Percentiles rank a stretch among this genome's conserved stretches.
Evolutionary conservation across 2,113 vertebrate genomes (phyloP).

Genomic region (Microtus pennsylvanicus): DNA sequence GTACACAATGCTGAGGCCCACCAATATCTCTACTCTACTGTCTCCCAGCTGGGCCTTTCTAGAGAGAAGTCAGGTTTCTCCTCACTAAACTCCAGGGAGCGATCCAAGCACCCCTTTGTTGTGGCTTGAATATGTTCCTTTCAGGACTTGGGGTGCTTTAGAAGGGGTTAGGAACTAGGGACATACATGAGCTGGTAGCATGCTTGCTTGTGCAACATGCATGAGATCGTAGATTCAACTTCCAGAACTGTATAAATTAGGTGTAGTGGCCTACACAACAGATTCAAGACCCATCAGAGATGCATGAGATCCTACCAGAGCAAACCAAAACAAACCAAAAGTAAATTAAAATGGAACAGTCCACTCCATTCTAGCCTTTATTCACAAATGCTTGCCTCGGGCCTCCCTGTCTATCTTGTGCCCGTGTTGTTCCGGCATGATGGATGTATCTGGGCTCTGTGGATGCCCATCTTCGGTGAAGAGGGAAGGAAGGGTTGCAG

Average conservation of each 20-base stretch:
- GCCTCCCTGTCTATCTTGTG: neutral
- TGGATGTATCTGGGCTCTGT: too few species aligned
- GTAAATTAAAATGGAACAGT: neutral
- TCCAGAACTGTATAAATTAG: neutral
- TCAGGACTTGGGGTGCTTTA: neutral
- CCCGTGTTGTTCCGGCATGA: neutral
- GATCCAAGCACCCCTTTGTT: too few species aligned
- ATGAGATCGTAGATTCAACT: neutral
- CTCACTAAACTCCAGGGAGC: neutral
- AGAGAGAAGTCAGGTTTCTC: neutral
- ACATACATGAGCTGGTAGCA: neutral
- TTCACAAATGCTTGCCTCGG: neutral
- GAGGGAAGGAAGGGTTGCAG: too few species aligned
- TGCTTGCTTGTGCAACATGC: neutral
- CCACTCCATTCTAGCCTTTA: neutral
- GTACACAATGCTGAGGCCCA: neutral
- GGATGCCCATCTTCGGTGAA: neutral
- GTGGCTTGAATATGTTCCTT: neutral
- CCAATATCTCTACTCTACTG: neutral
- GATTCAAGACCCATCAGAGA: neutral
- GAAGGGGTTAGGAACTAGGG: neutral
- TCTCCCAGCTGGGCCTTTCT: neutral
- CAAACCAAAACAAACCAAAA: neutral
- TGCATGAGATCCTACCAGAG: neutral
- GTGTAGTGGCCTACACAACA: neutral